A percentile compares a stretch with the other conserved stretches of the same genome.
Evolutionary conservation across 2,797 vertebrate genomes (phyloP).

Genomic region (Thamnophis elegans): DNA sequence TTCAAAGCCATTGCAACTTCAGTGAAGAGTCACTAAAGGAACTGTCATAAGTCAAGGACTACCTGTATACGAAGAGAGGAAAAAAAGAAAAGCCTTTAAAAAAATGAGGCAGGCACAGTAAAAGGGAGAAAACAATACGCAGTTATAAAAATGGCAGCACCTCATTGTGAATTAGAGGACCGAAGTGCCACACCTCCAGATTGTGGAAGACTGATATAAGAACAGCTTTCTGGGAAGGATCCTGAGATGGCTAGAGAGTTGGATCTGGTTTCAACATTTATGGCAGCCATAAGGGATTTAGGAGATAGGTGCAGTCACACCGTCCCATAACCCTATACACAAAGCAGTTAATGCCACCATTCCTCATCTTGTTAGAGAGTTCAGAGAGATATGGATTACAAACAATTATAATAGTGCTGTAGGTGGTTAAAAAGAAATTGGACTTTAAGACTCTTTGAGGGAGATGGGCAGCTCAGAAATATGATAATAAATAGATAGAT

Average conservation of each 20-base stretch:
- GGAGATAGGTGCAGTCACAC: not conserved
- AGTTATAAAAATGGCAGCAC: not conserved
- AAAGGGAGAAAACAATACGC: no score
- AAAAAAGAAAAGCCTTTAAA: not conserved
- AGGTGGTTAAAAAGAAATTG: not conserved
- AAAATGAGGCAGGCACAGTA: not conserved
- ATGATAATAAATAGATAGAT: not conserved
- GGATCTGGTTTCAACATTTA: not conserved
- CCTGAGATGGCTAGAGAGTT: not conserved
- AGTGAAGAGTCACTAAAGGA: no score
- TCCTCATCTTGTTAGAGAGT: not conserved
- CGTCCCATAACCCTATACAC: not conserved
- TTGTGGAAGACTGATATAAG: not conserved
- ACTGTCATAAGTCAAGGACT: no score
- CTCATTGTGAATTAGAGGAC: not conserved
- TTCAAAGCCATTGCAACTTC: no score
- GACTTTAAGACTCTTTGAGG: not conserved
- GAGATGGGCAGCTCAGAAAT: not conserved
- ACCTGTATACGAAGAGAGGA: not conserved
- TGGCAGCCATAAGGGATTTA: not conserved
- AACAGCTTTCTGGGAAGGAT: not conserved
- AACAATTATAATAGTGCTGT: not conserved
- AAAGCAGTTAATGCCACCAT: not conserved
- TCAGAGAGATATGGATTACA: not conserved
- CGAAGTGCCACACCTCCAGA: not conserved